Percentiles rank a stretch among this genome's conserved stretches.
Evolutionary conservation across 2,797 vertebrate genomes (phyloP).

Genomic region (Bryconaethiops microstoma): DNA sequence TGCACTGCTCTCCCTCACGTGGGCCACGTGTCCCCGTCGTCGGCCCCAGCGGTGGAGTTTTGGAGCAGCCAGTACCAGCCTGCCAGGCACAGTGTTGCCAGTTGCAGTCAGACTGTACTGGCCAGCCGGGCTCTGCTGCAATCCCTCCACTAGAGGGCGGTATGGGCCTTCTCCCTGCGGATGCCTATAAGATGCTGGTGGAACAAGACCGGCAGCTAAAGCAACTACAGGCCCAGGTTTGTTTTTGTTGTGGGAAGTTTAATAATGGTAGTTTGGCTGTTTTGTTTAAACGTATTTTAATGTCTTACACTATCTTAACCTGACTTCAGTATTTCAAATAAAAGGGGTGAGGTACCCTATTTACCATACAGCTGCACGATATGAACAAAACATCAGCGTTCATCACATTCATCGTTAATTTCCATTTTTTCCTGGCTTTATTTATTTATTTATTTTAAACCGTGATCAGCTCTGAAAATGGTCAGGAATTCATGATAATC

Average conservation of each 20-base stretch:
- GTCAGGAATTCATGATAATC: too few relatives aligned
- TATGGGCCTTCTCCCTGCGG: slow-evolving; percentile 75
- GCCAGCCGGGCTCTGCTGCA: slow-evolving; percentile 25
- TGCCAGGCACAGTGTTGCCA: slow-evolving; percentile 63
- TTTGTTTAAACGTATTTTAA: too few relatives aligned
- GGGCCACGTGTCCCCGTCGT: slow-evolving; percentile 53
- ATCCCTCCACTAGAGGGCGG: neutral
- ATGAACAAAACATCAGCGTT: too few relatives aligned
- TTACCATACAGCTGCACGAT: too few relatives aligned
- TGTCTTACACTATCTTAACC: too few relatives aligned
- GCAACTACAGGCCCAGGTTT: slow-evolving; percentile 92
- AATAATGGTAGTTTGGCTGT: too few relatives aligned
- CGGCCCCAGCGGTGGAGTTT: slow-evolving; percentile 49
- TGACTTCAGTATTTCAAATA: too few relatives aligned
- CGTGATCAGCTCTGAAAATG: too few relatives aligned
- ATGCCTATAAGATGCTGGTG: slow-evolving; percentile 85
- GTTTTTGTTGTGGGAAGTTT: neutral
- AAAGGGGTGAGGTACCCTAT: too few relatives aligned
- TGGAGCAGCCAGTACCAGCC: slow-evolving; percentile 55
- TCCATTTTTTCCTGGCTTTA: too few relatives aligned
- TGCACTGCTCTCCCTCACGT: slow-evolving; percentile 60
- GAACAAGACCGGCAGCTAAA: slow-evolving; percentile 92
- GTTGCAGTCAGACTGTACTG: slow-evolving; percentile 57
- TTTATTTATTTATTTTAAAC: too few relatives aligned
- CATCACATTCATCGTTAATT: too few relatives aligned